Percentiles rank a stretch among this genome's conserved stretches.
phyloP scores from a whole-genome alignment of 2,113 vertebrate genomes.

The Suncus etruscus region DNA sequence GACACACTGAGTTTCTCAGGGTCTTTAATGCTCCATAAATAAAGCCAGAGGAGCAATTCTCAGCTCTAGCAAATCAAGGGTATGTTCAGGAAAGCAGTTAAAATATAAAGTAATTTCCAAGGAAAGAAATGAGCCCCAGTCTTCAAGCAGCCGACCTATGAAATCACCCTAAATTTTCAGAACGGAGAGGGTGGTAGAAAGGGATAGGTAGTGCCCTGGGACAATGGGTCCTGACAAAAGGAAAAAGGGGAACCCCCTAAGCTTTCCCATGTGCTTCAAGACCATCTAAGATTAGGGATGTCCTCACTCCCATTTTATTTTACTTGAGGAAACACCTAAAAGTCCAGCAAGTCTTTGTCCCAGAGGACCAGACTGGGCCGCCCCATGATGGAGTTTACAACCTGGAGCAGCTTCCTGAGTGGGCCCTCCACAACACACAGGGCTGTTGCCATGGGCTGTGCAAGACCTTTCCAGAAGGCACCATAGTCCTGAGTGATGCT shows the following conservation, averaged over 20 bases:
- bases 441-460: neutral
- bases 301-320: neutral
- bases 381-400: no score
- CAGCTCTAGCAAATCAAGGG: conserved; percentile 31
- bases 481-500: neutral
- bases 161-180: neutral
- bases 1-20: conserved; percentile 23
- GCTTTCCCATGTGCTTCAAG: neutral
- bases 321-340: neutral
- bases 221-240: neutral
- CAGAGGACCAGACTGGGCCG: neutral
- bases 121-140: conserved; percentile 48
- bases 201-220: neutral
- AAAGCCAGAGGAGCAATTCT: conserved; percentile 57
- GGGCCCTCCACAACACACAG: neutral
- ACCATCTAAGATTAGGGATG: neutral
- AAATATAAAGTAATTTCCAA: conserved; percentile 56
- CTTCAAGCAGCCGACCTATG: conserved; percentile 21
- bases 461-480: neutral
- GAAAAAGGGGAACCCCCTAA: neutral
- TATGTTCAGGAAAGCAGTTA: conserved; percentile 60
- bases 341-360: neutral
- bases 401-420: neutral
- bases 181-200: neutral
- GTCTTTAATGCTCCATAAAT: conserved; percentile 54